These are phyloP conservation scores for Podarcis muralis DNA, from an alignment of 2,113 vertebrate species.

Conservation along the genomic window DNA sequence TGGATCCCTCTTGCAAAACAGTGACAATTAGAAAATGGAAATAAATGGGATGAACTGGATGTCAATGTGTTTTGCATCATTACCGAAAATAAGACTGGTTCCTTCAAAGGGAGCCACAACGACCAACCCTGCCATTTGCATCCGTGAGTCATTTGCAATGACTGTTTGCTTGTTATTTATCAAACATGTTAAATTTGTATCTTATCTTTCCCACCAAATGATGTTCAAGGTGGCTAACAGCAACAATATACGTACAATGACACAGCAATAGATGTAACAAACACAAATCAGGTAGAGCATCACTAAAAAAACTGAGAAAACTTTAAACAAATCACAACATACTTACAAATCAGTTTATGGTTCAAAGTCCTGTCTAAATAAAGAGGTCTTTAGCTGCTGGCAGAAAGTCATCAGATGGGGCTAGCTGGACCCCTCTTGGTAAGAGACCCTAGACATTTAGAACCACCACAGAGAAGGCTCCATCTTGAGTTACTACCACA, in stretches of 20 bases:
- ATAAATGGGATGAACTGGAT: background rate
- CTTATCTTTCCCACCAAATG: background rate
- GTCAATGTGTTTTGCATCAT: background rate
- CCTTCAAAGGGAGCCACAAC: background rate
- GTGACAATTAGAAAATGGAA: background rate
- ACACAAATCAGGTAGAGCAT: background rate
- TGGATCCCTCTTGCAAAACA: no score
- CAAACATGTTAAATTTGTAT: background rate
- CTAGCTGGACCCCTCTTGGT: no score
- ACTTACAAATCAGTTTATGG: background rate
- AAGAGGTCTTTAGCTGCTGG: no score
- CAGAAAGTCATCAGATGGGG: no score
- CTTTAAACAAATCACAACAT: background rate
- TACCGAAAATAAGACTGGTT: background rate
- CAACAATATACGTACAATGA: background rate
- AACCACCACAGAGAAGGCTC: no score
- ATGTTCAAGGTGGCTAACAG: background rate
- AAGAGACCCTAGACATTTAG: no score
- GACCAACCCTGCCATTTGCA: background rate
- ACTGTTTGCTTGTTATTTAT: background rate
- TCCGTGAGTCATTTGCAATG: background rate
- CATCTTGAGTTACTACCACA: no score
- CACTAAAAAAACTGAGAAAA: background rate
- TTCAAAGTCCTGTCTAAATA: no score
- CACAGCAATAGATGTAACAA: background rate